Base-by-base conservation (phyloP, 2,113 vertebrate species). In the Myotis brandtii region DNA sequence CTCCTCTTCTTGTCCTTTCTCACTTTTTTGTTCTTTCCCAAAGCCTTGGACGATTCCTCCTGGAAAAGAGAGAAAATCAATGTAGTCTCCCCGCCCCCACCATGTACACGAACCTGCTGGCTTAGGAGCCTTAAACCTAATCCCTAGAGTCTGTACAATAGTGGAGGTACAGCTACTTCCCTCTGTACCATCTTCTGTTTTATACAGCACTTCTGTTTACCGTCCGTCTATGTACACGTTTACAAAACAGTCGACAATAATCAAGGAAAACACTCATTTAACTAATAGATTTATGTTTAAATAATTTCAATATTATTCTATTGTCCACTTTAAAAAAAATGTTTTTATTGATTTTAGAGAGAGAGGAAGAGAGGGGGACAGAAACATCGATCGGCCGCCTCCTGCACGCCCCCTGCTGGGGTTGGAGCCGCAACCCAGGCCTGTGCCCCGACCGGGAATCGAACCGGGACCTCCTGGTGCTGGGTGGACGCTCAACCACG, bases 1-100 rank as follows among this genome's bases (percentile, higher is more conserved):
- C 62, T 94, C 97, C 77, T 98, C 95, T 98, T 99, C 98, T 98
- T 99, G 76, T 99, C 98, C 89, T 98, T 99, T 52, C 48, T 98
- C 66, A 96, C 95, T 96, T 97, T 99, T 97, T 97, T 99, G 95
- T 94, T 98, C 95, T 98, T 99, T 95, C 98, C 98, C 13, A 95
- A 25, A 88, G 97, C 96, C 80, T 98, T 98, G 90, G 98, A 96
- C 56, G 98, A 98, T 37, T 99, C 98, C 46, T 99, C 98, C 98
- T 99, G 91, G 92, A 93, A 98, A 98, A 98, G 30, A 97, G 91
- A 95, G n/a, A 87, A 7, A 97, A 95, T 91, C 62, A 96, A 20
- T 94, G 64, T 16, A 27, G 27, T 25, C 59, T 40, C 64, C 89
- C 48, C 3, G 2, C 37, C 37, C 37, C 37, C 37, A 27, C 34